A percentile compares a stretch with the other conserved stretches of the same genome.
Evolutionary conservation across 2,113 vertebrate genomes (phyloP).

Genomic region (Vidua macroura): DNA sequence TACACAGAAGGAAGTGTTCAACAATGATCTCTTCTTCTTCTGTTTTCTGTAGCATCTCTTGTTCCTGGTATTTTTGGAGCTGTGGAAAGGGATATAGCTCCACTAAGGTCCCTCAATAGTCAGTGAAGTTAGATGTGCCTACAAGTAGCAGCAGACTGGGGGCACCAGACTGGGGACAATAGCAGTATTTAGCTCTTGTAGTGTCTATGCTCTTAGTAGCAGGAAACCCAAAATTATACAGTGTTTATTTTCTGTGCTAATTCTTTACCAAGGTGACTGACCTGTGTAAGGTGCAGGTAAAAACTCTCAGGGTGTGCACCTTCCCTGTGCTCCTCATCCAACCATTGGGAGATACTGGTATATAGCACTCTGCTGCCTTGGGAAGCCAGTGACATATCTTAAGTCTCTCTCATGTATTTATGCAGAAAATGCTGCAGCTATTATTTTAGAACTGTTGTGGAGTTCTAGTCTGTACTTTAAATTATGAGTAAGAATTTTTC

Average conservation of each 20-base stretch:
- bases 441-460: neutral
- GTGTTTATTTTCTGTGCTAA: neutral
- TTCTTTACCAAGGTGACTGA: neutral
- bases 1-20: neutral
- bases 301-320: neutral
- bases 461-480: neutral
- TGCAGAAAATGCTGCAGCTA: neutral
- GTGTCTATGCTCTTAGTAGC: neutral
- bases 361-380: neutral
- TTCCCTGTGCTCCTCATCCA: neutral
- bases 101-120: neutral
- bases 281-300: neutral
- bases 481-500: neutral
- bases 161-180: neutral
- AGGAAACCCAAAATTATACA: neutral
- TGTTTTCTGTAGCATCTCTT: neutral
- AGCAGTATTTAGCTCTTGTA: neutral
- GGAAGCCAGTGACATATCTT: neutral
- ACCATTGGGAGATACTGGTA: neutral
- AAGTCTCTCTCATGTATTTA: neutral
- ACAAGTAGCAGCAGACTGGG: neutral
- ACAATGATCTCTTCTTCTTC: neutral
- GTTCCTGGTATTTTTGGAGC: accelerated
- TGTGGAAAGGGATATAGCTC: neutral
- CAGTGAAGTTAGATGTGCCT: neutral